Evolutionary conservation across 2,888 invertebrate species (phyloP).

Genomic region (Lasius fuliginosus): DNA sequence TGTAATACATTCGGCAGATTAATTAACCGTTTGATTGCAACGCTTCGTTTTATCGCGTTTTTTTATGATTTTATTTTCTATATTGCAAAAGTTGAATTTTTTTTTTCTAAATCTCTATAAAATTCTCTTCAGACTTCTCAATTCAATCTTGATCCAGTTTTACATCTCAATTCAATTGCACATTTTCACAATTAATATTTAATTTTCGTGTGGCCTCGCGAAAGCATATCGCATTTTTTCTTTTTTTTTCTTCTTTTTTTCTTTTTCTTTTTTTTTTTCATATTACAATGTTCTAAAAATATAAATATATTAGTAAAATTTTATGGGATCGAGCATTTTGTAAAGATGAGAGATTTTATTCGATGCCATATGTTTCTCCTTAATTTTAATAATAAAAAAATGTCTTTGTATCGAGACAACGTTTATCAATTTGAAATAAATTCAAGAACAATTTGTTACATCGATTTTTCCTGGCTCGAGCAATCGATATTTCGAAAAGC

Average conservation of each 20-base stretch:
- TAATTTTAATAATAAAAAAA: not conserved
- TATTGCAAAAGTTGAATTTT: not conserved
- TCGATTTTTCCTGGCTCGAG: too few relatives aligned
- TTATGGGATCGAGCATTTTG: not conserved
- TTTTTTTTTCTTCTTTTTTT: too few relatives aligned
- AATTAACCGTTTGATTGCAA: conserved; percentile 18
- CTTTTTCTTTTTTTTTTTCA: too few relatives aligned
- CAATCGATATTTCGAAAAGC: not conserved
- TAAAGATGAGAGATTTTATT: not conserved
- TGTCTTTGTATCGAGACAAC: not conserved
- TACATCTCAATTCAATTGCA: not conserved
- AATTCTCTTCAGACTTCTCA: not conserved
- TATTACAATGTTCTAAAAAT: too few relatives aligned
- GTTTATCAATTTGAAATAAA: not conserved
- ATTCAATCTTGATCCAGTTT: not conserved
- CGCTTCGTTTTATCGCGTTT: not conserved
- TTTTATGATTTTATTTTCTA: not conserved
- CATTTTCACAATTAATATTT: not conserved
- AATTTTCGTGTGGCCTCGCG: not conserved
- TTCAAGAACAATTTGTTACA: not conserved
- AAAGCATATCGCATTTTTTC: not conserved
- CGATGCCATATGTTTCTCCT: not conserved
- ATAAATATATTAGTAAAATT: not conserved
- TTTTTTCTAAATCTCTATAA: not conserved
- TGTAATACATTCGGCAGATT: not conserved